Base-by-base conservation (phyloP, 1,140 invertebrate species). In the Euschistus heros region DNA sequence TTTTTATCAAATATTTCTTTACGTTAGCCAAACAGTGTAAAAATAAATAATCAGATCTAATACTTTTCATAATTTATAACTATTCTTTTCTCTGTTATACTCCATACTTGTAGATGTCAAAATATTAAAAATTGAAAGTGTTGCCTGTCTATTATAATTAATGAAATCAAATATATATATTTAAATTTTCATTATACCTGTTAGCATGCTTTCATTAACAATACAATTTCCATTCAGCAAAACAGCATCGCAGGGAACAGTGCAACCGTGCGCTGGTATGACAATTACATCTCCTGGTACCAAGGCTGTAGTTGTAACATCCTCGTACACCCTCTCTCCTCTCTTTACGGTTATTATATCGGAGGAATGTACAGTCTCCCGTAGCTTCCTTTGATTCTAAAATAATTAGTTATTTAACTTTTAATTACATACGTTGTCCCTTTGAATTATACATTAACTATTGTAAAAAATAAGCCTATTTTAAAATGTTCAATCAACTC, bases 181-280 rank as follows among this genome's bases (percentile, higher is more conserved):
- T n/a, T n/a, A n/a, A 17, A n/a, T 57, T 61, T 2, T 18, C n/a
- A 26, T 68, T 64, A 82, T 74, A 92, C 91, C 92, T 62, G 94
- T 98, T 14, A 98, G 80, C 91, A 97, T 96, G 69, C 91, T 92
- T 79, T 98, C 95, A 75, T 98, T 96, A 15, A 98, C 84, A 69
- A 97, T 92, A 69, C 92, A 94, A 64, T 84, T 89, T 2, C 96
- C 94, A 55, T 84, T 83, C 2, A 97, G 78, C 24, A 98, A 74
- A 2, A 93, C 87, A 1, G 91, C 92, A 77, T 98, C 95, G 76
- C 92, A 95, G 68, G 88, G 84, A 82, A 97, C 86, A 5, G 84
- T 81, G 73, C 89, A 91, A 20, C 92, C 93, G 69, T 84, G 80
- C 1, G 84, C 77, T 14, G 96, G 93, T 67, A 99, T 86, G 64